phyloP scores from a whole-genome alignment of 2,888 invertebrate genomes.

The Podotricha telesiphe region DNA sequence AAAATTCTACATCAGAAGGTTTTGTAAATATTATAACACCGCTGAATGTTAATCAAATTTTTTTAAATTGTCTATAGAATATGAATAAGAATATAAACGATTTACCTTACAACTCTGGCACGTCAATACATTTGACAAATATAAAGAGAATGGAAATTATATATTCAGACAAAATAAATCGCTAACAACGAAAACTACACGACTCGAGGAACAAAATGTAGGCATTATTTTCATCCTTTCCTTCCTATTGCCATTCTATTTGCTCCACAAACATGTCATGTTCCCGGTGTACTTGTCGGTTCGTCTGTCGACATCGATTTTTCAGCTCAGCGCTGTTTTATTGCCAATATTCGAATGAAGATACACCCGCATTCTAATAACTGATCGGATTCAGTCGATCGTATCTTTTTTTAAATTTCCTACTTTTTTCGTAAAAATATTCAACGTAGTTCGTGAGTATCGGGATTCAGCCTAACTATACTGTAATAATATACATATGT shows the following conservation, averaged over 20 bases:
- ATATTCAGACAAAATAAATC: not conserved
- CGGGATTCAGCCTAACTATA: too few relatives aligned
- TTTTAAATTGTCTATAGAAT: too few relatives aligned
- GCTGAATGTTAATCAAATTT: too few relatives aligned
- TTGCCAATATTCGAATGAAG: conserved; percentile 78
- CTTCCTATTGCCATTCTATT: conserved; percentile 11
- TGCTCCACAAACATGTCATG: conserved; percentile 34
- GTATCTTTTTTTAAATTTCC: conserved; percentile 24
- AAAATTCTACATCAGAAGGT: too few relatives aligned
- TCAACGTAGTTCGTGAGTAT: not conserved
- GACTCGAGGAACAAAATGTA: not conserved
- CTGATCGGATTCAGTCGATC: conserved; percentile 33
- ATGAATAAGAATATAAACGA: too few relatives aligned
- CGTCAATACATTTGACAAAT: not conserved
- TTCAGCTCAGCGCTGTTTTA: conserved; percentile 82
- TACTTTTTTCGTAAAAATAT: conserved; percentile 6
- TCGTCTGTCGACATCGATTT: conserved; percentile 83
- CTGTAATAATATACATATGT: not conserved
- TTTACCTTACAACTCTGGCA: too few relatives aligned
- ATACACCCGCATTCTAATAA: conserved; percentile 43
- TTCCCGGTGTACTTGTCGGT: conserved; percentile 45
- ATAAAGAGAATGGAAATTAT: not conserved
- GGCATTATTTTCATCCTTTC: not conserved
- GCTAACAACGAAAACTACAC: not conserved
- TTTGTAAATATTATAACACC: too few relatives aligned